These are phyloP conservation scores for Darevskia mixta DNA, from an alignment of 2,797 vertebrate genomes.

Conservation along the genomic window DNA sequence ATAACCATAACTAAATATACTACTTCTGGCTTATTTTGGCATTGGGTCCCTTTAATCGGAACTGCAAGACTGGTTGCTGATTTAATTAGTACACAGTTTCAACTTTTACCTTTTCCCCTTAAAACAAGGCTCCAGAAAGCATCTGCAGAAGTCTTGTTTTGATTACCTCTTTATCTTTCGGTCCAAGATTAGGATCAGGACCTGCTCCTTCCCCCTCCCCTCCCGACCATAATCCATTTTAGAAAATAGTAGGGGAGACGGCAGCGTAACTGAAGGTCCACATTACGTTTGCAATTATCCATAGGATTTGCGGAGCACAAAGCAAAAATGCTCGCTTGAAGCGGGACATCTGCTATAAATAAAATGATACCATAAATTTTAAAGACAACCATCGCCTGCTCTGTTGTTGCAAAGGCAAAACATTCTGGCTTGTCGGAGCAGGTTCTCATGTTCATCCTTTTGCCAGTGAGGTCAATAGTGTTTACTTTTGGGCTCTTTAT, in stretches of 20 bases:
- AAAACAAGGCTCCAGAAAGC: conserved; percentile 71
- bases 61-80: conserved; percentile 57
- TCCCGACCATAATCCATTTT: conserved; percentile 67
- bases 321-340: conserved; percentile 75
- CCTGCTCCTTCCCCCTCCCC: conserved; percentile 32
- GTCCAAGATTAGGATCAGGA: conserved; percentile 76
- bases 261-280: conserved; percentile 58
- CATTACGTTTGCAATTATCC: conserved; percentile 71
- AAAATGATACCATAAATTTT: conserved; percentile 77
- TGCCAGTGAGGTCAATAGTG: conserved; percentile 65
- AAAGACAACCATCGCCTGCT: conserved; percentile 55
- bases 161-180: conserved; percentile 77
- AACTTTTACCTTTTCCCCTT: conserved; percentile 77
- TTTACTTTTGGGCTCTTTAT: conserved; percentile 66
- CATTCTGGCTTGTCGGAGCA: conserved; percentile 57
- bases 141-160: conserved; percentile 75
- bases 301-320: conserved; percentile 72
- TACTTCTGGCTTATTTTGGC: conserved; percentile 54
- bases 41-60: conserved; percentile 65
- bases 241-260: conserved; percentile 70
- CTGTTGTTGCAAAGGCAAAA: conserved; percentile 58
- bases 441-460: conserved; percentile 66
- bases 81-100: conserved; percentile 76
- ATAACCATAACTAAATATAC: conserved; percentile 34
- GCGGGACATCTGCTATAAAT: conserved; percentile 79